Conservation (phyloP, 2,113 vertebrate genomes). For the Paedocypris sp. region DNA sequence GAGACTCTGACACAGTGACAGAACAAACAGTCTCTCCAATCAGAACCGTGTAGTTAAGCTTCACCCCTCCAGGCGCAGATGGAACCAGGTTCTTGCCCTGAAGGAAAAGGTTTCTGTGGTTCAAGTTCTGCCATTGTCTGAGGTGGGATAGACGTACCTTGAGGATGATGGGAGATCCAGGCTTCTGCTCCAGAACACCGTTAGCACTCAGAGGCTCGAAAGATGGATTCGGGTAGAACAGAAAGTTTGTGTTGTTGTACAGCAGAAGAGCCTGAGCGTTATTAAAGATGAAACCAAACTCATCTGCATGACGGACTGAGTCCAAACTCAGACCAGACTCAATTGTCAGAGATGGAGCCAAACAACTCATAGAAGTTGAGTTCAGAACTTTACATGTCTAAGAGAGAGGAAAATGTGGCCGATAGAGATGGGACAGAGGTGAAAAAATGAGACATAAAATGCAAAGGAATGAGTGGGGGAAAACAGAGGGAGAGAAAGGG, state of each 20-base stretch:
- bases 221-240: constrained; percentile 91
- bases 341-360: constrained; percentile 71
- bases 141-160: constrained; percentile 73
- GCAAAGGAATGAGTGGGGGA: too few species aligned
- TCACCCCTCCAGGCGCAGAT: constrained; percentile 79
- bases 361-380: constrained; percentile 76
- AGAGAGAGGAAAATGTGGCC: too few species aligned
- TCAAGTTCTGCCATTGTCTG: too few species aligned
- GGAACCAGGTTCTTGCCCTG: constrained; percentile 96
- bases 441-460: too few species aligned
- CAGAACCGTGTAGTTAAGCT: constrained; percentile 93
- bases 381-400: constrained; percentile 89
- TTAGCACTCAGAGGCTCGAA: constrained; percentile 83
- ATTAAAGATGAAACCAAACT: constrained; percentile 96
- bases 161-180: constrained; percentile 90
- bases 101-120: too few species aligned
- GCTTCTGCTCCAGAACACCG: constrained; percentile 88
- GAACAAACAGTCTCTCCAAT: constrained; percentile 88
- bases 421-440: not conserved
- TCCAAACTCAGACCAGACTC: constrained; percentile 79
- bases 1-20: constrained; percentile 89
- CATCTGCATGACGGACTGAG: constrained; percentile 78
- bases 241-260: constrained; percentile 94
- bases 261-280: constrained; percentile 86
- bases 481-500: too few species aligned